Evolutionary conservation across 2,113 vertebrate species (phyloP), one percentile per base, ranked within the genome.

Genomic region (Macaca mulatta): DNA sequence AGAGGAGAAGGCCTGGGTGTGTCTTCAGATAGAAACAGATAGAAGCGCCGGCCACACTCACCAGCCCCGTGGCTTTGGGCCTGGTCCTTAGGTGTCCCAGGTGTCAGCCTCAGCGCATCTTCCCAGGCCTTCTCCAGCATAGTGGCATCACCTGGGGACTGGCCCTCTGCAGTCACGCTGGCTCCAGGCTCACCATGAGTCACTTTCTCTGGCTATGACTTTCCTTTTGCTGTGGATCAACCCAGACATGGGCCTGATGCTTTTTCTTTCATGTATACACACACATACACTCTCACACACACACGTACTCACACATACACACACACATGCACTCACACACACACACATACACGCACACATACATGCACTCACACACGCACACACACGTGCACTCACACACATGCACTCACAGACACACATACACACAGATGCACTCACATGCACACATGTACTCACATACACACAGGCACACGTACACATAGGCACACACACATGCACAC

Each of bases 11-110:
- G 55, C 25, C 18, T 67, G 25, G 30, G 5, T 75, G 14, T 40
- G n/a, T 57, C 52, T 93, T 96, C 23, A 70, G n/a, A 32, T 3
- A 74, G 38, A 94, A 35, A 30, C 55, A 52, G 55, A 77, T 45
- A 23, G n/a, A 61, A 89, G 32, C 4, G 8, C 9, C 30, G 43
- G 27, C 38, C 14, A 25, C 18, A 8, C 4, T 52, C 38, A 57
- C 20, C 0, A 20, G 12, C 32, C 18, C 23, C 1, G 0, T 4
- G 16, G 50, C 48, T 43, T 50, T 35, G 25, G 27, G 32, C 43
- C n/a, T 70, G 64, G 59, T 30, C 16, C 6, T 20, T 50, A 13
- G 23, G 35, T 64, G 25, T 79, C 69, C 50, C 20, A 45, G 48
- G 50, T 40, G 82, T 92, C 32, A 27, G 17, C 78, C 40, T 45